These are phyloP conservation scores for Agriopis leucophaearia DNA, from an alignment of 2,888 invertebrate species.

Conservation along the genomic window DNA sequence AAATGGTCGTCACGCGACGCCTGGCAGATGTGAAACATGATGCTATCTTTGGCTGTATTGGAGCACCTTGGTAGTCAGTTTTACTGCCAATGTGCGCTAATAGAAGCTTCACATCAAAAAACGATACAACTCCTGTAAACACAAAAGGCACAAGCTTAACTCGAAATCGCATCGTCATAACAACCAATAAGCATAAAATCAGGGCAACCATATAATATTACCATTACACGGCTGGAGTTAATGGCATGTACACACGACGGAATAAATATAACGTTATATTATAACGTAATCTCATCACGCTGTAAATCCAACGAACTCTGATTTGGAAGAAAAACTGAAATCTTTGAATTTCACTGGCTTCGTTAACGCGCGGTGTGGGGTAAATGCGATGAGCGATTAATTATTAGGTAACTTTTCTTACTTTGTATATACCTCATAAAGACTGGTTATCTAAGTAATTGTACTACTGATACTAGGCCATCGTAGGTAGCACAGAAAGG, in stretches of 20 bases:
- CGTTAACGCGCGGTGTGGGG: conserved; percentile 40
- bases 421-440: too few relatives aligned
- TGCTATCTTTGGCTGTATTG: too few relatives aligned
- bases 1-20: too few relatives aligned
- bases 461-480: too few relatives aligned
- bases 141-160: neutral
- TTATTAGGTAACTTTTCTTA: neutral
- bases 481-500: too few relatives aligned
- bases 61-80: too few relatives aligned
- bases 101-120: neutral
- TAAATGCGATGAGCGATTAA: conserved; percentile 38
- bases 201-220: conserved; percentile 25
- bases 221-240: conserved; percentile 33
- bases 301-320: conserved; percentile 43
- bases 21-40: too few relatives aligned
- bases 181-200: conserved; percentile 15
- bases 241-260: conserved; percentile 44
- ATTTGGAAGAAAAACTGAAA: conserved; percentile 62
- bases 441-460: too few relatives aligned
- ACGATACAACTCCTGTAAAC: neutral
- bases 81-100: too few relatives aligned
- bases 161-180: conserved; percentile 3
- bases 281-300: conserved; percentile 55
- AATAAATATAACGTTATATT: conserved; percentile 50
- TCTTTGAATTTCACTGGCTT: conserved; percentile 57